These are phyloP conservation scores for Garra rufa DNA, from an alignment of 2,113 vertebrate species.

Conservation along the genomic window DNA sequence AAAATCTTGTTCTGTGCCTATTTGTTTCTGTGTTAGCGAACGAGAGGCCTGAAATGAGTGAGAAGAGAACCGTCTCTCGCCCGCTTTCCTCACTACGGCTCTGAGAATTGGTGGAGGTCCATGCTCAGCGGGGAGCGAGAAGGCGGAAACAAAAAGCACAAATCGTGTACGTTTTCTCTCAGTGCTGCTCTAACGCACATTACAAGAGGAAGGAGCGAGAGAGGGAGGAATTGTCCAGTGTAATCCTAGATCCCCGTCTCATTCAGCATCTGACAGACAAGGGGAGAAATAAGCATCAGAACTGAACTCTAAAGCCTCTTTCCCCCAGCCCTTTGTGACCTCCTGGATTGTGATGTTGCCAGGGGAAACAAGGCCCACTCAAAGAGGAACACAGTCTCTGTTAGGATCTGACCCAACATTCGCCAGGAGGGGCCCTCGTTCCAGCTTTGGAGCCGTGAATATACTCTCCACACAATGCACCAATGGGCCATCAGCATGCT, in stretches of 20 bases:
- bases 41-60: conserved; percentile 62
- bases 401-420: conserved; percentile 76
- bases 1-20: conserved; percentile 40
- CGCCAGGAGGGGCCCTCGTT: conserved; percentile 69
- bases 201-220: conserved; percentile 34
- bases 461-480: conserved; percentile 71
- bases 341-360: conserved; percentile 65
- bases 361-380: conserved; percentile 75
- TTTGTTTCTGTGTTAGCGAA: conserved; percentile 65
- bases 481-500: conserved; percentile 78
- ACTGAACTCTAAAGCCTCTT: conserved; percentile 25
- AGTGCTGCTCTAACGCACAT: conserved; percentile 38
- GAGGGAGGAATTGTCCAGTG: conserved; percentile 45
- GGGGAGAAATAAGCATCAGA: conserved; percentile 41
- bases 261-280: conserved; percentile 35
- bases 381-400: conserved; percentile 76
- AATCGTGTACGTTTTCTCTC: conserved; percentile 65
- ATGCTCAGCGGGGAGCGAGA: conserved; percentile 45
- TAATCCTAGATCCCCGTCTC: conserved; percentile 43
- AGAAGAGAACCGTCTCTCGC: conserved; percentile 35
- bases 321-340: conserved; percentile 42
- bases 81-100: conserved; percentile 67
- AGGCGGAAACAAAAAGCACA: conserved; percentile 53
- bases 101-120: conserved; percentile 53
- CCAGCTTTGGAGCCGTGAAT: conserved; percentile 72